Evolutionary conservation across 2,888 invertebrate species (phyloP).

Genomic region (Serripes groenlandicus): DNA sequence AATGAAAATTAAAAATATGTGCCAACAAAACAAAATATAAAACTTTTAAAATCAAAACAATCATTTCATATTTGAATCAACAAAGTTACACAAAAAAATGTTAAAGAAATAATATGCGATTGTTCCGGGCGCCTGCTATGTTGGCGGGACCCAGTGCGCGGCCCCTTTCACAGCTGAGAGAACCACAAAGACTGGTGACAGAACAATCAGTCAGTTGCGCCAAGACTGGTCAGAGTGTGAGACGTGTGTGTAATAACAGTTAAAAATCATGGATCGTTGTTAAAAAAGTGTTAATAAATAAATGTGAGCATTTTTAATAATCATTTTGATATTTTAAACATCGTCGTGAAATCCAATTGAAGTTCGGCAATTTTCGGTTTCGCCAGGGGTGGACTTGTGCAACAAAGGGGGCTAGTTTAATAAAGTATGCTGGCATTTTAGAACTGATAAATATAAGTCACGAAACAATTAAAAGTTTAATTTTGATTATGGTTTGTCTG

Average conservation of each 20-base stretch:
- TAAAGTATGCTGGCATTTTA: not conserved
- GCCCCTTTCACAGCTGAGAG: slow-evolving; percentile 51
- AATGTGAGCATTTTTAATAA: not conserved
- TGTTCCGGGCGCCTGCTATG: slow-evolving; percentile 45
- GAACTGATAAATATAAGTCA: not conserved
- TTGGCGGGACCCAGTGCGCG: slow-evolving; percentile 69
- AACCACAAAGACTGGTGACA: slow-evolving; percentile 42
- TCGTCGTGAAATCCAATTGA: slow-evolving; percentile 11
- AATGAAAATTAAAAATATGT: no score
- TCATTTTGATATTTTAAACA: not conserved
- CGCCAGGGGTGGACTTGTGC: slow-evolving; percentile 13
- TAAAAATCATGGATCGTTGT: slow-evolving; percentile 29
- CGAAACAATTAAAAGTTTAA: not conserved
- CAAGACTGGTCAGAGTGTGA: slow-evolving; percentile 39
- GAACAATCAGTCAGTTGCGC: slow-evolving; percentile 51
- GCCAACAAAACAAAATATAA: no score
- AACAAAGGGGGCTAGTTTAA: not conserved
- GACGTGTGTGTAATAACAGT: not conserved
- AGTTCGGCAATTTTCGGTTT: slow-evolving; percentile 48
- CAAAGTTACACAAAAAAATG: not conserved
- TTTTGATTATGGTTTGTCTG: not conserved
- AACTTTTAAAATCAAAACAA: not conserved
- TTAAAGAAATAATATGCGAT: not conserved
- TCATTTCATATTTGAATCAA: not conserved
- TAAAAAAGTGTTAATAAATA: not conserved